Evolutionary conservation across 2,113 vertebrate species (phyloP).

Genomic region (Silurus glanis): DNA sequence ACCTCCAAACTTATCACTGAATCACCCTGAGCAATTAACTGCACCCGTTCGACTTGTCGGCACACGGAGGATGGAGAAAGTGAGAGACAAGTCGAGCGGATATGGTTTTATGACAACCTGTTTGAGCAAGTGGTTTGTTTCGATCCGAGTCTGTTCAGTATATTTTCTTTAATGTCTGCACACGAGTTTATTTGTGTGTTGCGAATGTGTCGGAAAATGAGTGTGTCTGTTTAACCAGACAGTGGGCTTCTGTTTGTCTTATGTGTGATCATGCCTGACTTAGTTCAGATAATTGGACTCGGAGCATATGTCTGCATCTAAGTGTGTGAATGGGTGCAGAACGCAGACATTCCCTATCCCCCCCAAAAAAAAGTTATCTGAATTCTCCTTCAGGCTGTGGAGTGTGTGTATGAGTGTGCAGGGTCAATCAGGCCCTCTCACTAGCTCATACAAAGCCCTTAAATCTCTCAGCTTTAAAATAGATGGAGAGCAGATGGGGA

Average conservation of each 20-base stretch:
- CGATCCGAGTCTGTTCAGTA: not conserved
- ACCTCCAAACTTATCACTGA: constrained; percentile 50
- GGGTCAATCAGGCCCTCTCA: constrained; percentile 29
- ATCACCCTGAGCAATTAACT: constrained; percentile 52
- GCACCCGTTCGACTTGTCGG: constrained; percentile 47
- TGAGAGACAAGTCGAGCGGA: not conserved
- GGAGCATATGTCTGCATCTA: constrained; percentile 33
- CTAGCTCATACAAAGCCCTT: constrained; percentile 38
- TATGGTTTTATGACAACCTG: constrained; percentile 16
- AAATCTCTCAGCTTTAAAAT: constrained; percentile 40
- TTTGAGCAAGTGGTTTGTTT: constrained; percentile 23
- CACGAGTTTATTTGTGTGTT: not conserved
- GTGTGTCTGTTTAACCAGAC: constrained; percentile 49
- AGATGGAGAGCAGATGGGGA: constrained; percentile 49
- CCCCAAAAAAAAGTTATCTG: not conserved
- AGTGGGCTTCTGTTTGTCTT: constrained; percentile 41
- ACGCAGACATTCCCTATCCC: constrained; percentile 15
- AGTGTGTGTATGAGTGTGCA: constrained; percentile 21
- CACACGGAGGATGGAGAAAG: constrained; percentile 32
- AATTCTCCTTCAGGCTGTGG: not conserved
- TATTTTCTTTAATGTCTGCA: constrained; percentile 6
- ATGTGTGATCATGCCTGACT: constrained; percentile 39
- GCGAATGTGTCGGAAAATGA: constrained; percentile 24
- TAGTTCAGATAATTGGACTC: constrained; percentile 41
- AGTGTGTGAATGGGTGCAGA: constrained; percentile 34